phyloP scores from a whole-genome alignment of 1,140 invertebrate species.

The Anthonomus grandis region DNA sequence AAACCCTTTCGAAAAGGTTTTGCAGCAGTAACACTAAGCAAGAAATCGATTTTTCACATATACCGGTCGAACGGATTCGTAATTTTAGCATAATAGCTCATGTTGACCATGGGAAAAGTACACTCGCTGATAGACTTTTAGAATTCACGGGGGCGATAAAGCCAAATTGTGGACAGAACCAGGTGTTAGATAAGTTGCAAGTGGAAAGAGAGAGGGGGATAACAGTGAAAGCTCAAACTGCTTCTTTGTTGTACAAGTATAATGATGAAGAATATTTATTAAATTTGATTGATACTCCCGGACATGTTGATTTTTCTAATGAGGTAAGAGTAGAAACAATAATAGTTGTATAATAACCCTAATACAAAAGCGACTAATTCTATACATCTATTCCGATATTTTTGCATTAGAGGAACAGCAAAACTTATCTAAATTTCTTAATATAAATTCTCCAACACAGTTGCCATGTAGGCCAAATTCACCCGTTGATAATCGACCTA shows the following conservation, averaged over 20 bases:
- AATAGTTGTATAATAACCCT: too few relatives aligned
- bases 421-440: too few relatives aligned
- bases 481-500: too few relatives aligned
- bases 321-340: slow-evolving; percentile 64
- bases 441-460: too few relatives aligned
- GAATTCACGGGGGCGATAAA: slow-evolving; percentile 86
- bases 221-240: slow-evolving; percentile 97
- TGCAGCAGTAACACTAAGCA: not conserved
- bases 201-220: slow-evolving; percentile 96
- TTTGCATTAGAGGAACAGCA: too few relatives aligned
- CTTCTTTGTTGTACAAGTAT: slow-evolving; percentile 77
- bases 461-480: too few relatives aligned
- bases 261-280: slow-evolving; percentile 74
- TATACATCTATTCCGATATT: too few relatives aligned
- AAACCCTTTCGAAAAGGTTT: not conserved
- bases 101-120: slow-evolving; percentile 97
- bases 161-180: slow-evolving; percentile 62
- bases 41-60: slow-evolving; percentile 35
- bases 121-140: slow-evolving; percentile 86
- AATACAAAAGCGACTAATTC: too few relatives aligned
- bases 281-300: slow-evolving; percentile 97
- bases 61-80: slow-evolving; percentile 70
- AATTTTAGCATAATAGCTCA: slow-evolving; percentile 98
- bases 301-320: slow-evolving; percentile 97
- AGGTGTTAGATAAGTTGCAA: slow-evolving; percentile 83